Conservation (phyloP, 2,888 invertebrate genomes). For the Sarcophaga carnaria region DNA sequence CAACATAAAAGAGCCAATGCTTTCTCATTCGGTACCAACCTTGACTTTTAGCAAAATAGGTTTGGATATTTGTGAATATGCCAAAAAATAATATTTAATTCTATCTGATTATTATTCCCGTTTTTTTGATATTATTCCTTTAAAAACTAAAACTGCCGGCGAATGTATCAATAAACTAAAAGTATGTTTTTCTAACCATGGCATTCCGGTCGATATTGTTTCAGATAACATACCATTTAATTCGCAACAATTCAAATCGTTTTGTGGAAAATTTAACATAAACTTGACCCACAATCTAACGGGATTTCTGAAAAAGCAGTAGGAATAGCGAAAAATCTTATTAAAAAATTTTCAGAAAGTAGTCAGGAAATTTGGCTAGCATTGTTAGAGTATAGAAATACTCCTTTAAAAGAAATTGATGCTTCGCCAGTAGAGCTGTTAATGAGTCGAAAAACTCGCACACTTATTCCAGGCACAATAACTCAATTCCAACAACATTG, state of each 20-base stretch:
- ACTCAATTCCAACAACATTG: background rate
- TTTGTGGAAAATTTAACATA: slow-evolving; percentile 44
- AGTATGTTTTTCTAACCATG: too few relatives aligned
- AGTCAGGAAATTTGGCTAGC: too few relatives aligned
- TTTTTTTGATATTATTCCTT: slow-evolving; percentile 67
- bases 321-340: too few relatives aligned
- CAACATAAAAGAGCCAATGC: slow-evolving; percentile 63
- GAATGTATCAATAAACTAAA: slow-evolving; percentile 46
- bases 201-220: too few relatives aligned
- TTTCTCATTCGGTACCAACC: slow-evolving; percentile 51
- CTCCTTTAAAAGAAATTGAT: slow-evolving; percentile 56
- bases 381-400: slow-evolving; percentile 55
- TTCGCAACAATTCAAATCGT: slow-evolving; percentile 35
- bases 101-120: slow-evolving; percentile 60
- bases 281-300: slow-evolving; percentile 17
- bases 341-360: background rate
- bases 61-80: slow-evolving; percentile 61
- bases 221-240: too few relatives aligned
- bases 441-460: slow-evolving; percentile 47
- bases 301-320: too few relatives aligned
- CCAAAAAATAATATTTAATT: slow-evolving; percentile 47
- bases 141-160: slow-evolving; percentile 63
- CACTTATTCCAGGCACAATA: background rate
- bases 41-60: background rate
- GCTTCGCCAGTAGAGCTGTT: slow-evolving; percentile 52